phyloP scores from a whole-genome alignment of 2,113 vertebrate species.

The Hymenochirus boettgeri region DNA sequence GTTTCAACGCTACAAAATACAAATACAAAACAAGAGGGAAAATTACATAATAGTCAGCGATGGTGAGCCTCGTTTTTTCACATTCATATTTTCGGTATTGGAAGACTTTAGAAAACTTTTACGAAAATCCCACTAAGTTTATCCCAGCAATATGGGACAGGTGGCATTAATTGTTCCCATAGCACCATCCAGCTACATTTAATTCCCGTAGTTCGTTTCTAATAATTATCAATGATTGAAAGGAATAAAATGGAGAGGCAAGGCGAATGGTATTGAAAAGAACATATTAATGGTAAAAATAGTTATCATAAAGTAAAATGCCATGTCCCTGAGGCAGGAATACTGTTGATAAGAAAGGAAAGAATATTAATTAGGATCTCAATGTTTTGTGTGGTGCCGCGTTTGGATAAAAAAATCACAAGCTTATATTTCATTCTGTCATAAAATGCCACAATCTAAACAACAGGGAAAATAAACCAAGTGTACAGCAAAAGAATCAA shows the following conservation, averaged over 20 bases:
- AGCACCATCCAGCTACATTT: slow-evolving; percentile 3
- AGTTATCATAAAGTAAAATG: slow-evolving; percentile 98
- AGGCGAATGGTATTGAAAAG: slow-evolving; percentile 34
- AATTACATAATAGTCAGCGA: slow-evolving; percentile 44
- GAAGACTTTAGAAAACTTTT: neutral
- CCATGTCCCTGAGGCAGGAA: slow-evolving; percentile 91
- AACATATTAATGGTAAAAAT: slow-evolving; percentile 73
- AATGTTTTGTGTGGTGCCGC: too few species aligned
- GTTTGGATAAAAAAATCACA: too few species aligned
- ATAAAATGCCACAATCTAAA: too few species aligned
- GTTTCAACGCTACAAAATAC: slow-evolving; percentile 79
- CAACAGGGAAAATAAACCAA: too few species aligned
- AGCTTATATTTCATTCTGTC: too few species aligned
- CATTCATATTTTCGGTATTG: neutral
- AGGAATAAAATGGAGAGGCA: slow-evolving; percentile 26
- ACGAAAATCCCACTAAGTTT: neutral
- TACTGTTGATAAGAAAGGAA: slow-evolving; percentile 73
- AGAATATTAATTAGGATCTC: slow-evolving; percentile 55
- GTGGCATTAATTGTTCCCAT: too few species aligned
- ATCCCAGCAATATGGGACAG: neutral
- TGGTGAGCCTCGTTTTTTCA: slow-evolving; percentile 14
- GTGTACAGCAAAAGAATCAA: too few species aligned
- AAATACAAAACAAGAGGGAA: slow-evolving; percentile 57
- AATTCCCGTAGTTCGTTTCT: too few species aligned
- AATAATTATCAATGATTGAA: slow-evolving; percentile 15